These are phyloP conservation scores for Nyctalus aviator DNA, from an alignment of 2,797 vertebrate species.

Conservation along the genomic window DNA sequence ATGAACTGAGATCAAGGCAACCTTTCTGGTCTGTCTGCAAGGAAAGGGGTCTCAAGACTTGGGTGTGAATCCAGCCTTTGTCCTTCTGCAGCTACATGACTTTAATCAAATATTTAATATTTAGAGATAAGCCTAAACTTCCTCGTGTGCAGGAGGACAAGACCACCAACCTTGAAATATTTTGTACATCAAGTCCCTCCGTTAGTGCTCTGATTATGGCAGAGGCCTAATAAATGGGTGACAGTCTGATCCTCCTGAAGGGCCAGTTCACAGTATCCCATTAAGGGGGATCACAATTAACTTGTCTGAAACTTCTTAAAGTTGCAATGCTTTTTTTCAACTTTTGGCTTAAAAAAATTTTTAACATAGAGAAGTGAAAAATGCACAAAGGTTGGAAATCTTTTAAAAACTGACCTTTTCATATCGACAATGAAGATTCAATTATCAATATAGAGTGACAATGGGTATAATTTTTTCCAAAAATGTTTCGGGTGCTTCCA, in stretches of 20 bases:
- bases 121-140: not conserved
- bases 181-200: conserved; percentile 6
- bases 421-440: conserved; percentile 11
- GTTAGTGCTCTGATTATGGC: not conserved
- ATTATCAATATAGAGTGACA: conserved; percentile 43
- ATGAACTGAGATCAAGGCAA: not conserved
- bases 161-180: conserved; percentile 13
- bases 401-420: conserved; percentile 44
- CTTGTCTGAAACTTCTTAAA: conserved; percentile 8
- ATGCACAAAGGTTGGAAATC: not conserved
- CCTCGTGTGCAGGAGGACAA: not conserved
- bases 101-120: conserved; percentile 20
- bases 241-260: not conserved
- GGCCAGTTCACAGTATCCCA: not conserved
- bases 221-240: not conserved
- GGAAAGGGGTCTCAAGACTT: not conserved
- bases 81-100: not conserved
- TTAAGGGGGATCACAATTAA: not conserved
- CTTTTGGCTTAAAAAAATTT: conserved; percentile 29
- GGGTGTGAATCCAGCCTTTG: conserved; percentile 35
- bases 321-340: not conserved
- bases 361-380: conserved; percentile 61
- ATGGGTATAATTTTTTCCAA: not conserved
- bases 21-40: not conserved
- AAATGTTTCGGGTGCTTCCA: not conserved